A percentile compares a stretch with the other conserved stretches of the same genome.
Conservation (phyloP, 2,888 invertebrate genomes). For the Diaperis boleti region DNA sequence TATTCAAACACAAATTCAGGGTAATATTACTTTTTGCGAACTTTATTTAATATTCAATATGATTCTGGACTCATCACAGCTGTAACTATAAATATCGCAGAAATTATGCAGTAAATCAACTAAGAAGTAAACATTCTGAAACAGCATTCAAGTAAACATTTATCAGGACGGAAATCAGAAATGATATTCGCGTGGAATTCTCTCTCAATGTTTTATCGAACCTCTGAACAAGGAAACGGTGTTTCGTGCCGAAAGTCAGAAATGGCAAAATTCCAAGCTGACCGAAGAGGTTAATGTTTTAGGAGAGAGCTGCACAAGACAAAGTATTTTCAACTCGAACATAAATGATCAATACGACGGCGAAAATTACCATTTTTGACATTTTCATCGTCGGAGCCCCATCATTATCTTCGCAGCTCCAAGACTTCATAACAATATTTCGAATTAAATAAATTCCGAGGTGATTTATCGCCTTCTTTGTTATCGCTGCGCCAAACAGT, state of each 20-base stretch:
- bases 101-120: slow-evolving; percentile 16
- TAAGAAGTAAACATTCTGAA: slow-evolving; percentile 14
- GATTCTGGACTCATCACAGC: slow-evolving; percentile 1
- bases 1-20: too few relatives aligned
- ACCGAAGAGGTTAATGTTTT: slow-evolving; percentile 24
- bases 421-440: slow-evolving; percentile 9
- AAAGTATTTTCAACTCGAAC: slow-evolving; percentile 17
- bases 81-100: slow-evolving; percentile 16
- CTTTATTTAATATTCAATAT: too few relatives aligned
- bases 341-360: slow-evolving; percentile 8
- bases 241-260: slow-evolving; percentile 1
- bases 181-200: background rate
- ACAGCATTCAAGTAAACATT: slow-evolving; percentile 3
- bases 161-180: too few relatives aligned
- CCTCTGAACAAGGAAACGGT: slow-evolving; percentile 4
- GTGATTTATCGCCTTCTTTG: slow-evolving; percentile 16
- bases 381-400: background rate
- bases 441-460: slow-evolving; percentile 6
- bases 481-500: background rate
- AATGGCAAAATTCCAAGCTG: slow-evolving; percentile 19
- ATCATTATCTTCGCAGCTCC: background rate
- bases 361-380: slow-evolving; percentile 5
- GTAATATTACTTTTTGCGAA: too few relatives aligned
- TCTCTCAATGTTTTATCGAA: slow-evolving; percentile 10
- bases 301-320: slow-evolving; percentile 17